Evolutionary conservation across 1,140 invertebrate species (phyloP).

Genomic region (Nixonia krombeini): DNA sequence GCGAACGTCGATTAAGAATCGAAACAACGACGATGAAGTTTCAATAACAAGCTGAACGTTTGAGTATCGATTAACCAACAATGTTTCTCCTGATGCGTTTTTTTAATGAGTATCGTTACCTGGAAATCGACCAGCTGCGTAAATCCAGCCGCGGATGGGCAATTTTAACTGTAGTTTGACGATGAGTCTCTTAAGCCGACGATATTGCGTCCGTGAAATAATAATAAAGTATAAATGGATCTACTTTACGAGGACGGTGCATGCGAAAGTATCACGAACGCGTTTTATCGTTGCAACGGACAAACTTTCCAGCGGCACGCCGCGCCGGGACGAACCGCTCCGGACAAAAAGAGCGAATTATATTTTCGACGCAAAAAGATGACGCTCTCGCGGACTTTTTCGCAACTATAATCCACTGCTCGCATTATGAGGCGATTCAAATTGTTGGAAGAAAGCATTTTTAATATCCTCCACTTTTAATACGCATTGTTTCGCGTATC

Average conservation of each 20-base stretch:
- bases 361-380: not conserved
- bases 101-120: not conserved
- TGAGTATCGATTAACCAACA: too few species aligned
- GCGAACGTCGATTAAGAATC: too few species aligned
- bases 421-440: too few species aligned
- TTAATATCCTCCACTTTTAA: too few species aligned
- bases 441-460: too few species aligned
- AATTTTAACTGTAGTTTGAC: slow-evolving; percentile 69
- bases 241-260: slow-evolving; percentile 65
- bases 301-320: slow-evolving; percentile 1
- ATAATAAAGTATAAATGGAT: slow-evolving; percentile 73
- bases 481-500: too few species aligned
- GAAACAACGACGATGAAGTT: too few species aligned
- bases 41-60: too few species aligned
- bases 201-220: slow-evolving; percentile 69
- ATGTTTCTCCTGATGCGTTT: not conserved
- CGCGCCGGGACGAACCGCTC: not conserved
- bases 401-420: too few species aligned
- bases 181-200: slow-evolving; percentile 58
- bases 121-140: slow-evolving; percentile 27
- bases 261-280: slow-evolving; percentile 46
- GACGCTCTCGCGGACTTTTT: too few species aligned
- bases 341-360: not conserved
- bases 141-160: slow-evolving; percentile 63
- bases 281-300: slow-evolving; percentile 60